Base-by-base conservation (phyloP, 2,888 invertebrate genomes). In the Polyommatus icarus region DNA sequence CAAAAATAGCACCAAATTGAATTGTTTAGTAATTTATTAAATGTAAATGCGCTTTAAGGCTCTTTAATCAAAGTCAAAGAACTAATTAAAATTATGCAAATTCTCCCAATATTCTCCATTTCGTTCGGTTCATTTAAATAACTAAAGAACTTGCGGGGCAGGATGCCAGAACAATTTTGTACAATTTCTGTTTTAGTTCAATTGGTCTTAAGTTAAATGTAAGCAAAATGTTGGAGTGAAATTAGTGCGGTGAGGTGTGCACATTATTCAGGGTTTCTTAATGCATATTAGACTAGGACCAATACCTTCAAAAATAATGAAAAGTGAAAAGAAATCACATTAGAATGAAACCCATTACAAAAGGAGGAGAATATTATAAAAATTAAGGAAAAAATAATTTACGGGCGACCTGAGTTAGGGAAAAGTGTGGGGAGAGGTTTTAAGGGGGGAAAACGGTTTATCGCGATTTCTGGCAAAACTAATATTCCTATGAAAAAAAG, bases 81-180 rank as follows among this genome's bases (percentile, higher is more conserved):
- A 72, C 72, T 40, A 72, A 72, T 40, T 40, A 72, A 72, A 40
- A 40, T 72, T 72, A 72, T 72, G 72, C 40, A 72, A 72, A 72
- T 72, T 36, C 40, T 72, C 72, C 40, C 72, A 72, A 72, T 72
- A 40, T 72, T 72, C 72, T 72, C 67, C 29, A 72, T 72, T 40
- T 40, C 36, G 36, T 72, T 72, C 20, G 72, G 40, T 72, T 72
- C 72, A 72, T 72, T 72, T 72, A 72, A 72, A 72, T 40, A 72
- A 20, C 72, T 72, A 72, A 72, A 72, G 36, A 72, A 40, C 36
- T 72, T 72, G 36, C 18, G 72, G 40, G 72, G 72, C 72, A 40
- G 72, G 36, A 7, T 72, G 72, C 72, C 72, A 72, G 72, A 72
- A 8, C 72, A 36, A 72, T 72, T 72, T 40, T 72, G 40, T 72